Evolutionary conservation across 35 echinoderm and acorn worm species (phyloP).

Genomic region (Ophioderma brevispina): DNA sequence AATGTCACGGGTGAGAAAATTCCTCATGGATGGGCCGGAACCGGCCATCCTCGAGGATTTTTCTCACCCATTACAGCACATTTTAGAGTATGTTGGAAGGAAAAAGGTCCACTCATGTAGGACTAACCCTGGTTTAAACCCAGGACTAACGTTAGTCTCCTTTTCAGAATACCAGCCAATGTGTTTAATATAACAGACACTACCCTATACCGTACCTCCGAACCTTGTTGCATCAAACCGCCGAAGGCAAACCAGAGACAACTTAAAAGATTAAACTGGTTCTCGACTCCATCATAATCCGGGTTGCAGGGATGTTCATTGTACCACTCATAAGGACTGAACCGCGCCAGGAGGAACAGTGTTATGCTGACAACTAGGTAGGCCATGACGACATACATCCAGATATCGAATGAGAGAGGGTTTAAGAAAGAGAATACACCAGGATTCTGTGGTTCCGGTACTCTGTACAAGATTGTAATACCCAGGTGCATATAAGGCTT

Average conservation of each 20-base stretch:
- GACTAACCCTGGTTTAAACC: no score
- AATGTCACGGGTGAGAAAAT: no score
- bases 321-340: slow-evolving; percentile 98
- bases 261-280: slow-evolving; percentile 93
- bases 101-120: no score
- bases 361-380: slow-evolving; percentile 70
- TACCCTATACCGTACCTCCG: slow-evolving; percentile 69
- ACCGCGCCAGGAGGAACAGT: slow-evolving; percentile 80
- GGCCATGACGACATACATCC: slow-evolving; percentile 94
- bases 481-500: slow-evolving; percentile 96
- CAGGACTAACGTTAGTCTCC: no score
- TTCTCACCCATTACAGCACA: no score
- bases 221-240: slow-evolving; percentile 97
- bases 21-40: no score
- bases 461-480: slow-evolving; percentile 82
- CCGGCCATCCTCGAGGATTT: no score
- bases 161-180: no score
- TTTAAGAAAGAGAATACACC: slow-evolving; percentile 92
- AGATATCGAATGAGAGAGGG: slow-evolving; percentile 83
- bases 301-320: slow-evolving; percentile 94
- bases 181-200: no score
- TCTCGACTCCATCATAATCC: slow-evolving; percentile 85
- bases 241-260: slow-evolving; percentile 99
- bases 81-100: no score
- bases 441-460: slow-evolving; percentile 82